phyloP scores from a whole-genome alignment of 2,888 invertebrate genomes.

The Pachydiplax longipennis region DNA sequence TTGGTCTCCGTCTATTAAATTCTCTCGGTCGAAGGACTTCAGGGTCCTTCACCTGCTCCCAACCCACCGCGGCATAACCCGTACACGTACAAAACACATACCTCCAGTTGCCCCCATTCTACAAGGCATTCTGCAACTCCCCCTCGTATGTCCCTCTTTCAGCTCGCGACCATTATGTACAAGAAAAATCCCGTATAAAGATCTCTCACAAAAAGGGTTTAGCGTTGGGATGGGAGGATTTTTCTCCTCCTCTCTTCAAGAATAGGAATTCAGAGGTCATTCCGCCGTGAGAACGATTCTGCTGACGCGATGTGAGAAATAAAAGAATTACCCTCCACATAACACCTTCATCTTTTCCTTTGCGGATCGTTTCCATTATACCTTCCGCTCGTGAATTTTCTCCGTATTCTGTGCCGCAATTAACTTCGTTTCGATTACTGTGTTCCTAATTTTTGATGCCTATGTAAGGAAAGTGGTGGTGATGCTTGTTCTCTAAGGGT shows the following conservation, averaged over 20 bases:
- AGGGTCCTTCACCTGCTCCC: conserved; percentile 9
- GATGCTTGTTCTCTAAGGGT: not conserved
- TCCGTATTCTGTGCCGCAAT: too few relatives aligned
- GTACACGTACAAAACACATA: not conserved
- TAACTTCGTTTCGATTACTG: too few relatives aligned
- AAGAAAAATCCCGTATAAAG: not conserved
- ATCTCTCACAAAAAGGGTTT: not conserved
- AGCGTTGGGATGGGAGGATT: not conserved
- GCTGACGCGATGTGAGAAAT: not conserved
- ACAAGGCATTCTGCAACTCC: not conserved
- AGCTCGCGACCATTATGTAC: not conserved
- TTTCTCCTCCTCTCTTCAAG: not conserved
- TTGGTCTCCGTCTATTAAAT: conserved; percentile 32
- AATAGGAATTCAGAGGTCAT: not conserved
- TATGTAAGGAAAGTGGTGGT: not conserved
- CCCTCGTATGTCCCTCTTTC: not conserved
- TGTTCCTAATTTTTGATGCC: not conserved
- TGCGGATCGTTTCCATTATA: not conserved
- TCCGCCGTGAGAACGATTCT: not conserved
- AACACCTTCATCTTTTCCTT: not conserved
- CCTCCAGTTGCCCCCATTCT: not conserved
- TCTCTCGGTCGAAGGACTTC: conserved; percentile 30
- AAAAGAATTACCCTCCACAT: not conserved
- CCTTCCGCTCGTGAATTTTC: too few relatives aligned
- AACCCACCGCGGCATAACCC: not conserved